Conservation (phyloP, 2,113 vertebrate genomes). For the Odobenus rosmarus region DNA sequence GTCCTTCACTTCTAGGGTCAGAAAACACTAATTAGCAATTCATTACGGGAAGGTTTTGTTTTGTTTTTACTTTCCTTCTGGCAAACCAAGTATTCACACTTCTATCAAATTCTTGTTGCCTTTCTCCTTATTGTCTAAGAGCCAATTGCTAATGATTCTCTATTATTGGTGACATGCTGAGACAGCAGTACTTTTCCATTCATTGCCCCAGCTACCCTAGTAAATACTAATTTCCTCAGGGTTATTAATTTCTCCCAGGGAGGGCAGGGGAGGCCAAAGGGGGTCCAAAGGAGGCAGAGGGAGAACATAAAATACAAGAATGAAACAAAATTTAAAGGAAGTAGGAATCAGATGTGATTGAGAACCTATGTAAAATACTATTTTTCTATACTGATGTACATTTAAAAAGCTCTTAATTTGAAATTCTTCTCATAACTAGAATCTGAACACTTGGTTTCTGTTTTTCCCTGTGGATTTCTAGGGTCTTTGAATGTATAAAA, state of each 20-base stretch:
- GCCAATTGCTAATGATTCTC: not conserved
- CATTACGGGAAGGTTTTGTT: not conserved
- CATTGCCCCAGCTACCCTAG: not conserved
- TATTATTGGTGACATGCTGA: not conserved
- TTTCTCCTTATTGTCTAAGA: not conserved
- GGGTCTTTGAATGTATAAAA: not conserved
- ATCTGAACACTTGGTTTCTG: not conserved
- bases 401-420: not conserved
- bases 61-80: not conserved
- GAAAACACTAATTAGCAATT: not conserved
- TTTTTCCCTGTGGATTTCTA: not conserved
- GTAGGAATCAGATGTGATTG: not conserved
- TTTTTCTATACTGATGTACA: not conserved
- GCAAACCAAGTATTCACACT: not conserved
- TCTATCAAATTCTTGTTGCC: not conserved
- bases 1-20: not conserved
- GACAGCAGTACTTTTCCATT: not conserved
- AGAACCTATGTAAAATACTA: not conserved
- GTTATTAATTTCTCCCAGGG: not conserved
- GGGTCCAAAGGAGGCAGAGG: not conserved
- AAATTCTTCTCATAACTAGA: not conserved
- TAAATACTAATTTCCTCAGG: not conserved
- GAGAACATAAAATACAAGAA: not conserved
- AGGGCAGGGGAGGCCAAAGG: rapidly evolving
- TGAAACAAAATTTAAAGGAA: not conserved